Conservation (phyloP, 2,797 vertebrate genomes). For the Synaphobranchus kaupii region DNA sequence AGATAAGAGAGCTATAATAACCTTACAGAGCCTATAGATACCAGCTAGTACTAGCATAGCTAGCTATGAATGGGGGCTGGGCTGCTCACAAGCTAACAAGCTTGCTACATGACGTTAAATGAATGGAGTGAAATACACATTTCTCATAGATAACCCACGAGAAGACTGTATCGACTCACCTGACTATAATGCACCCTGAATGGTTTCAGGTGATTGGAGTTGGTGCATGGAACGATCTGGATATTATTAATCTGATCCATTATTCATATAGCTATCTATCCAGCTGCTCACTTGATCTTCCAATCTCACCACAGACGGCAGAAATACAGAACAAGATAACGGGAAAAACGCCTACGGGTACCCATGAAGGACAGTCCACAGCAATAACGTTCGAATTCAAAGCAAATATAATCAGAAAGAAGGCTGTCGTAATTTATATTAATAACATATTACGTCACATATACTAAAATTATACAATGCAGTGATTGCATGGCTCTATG, state of each 20-base stretch:
- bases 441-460: background rate
- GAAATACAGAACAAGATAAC: slow-evolving; percentile 45
- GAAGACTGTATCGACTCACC: slow-evolving; percentile 64
- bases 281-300: slow-evolving; percentile 53
- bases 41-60: background rate
- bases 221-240: slow-evolving; percentile 78
- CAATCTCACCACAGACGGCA: slow-evolving; percentile 57
- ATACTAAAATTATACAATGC: background rate
- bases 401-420: background rate
- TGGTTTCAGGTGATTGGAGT: slow-evolving; percentile 81
- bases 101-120: slow-evolving; percentile 37
- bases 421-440: background rate
- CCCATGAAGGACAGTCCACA: slow-evolving; percentile 47
- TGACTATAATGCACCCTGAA: slow-evolving; percentile 78
- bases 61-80: slow-evolving; percentile 65
- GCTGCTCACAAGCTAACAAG: slow-evolving; percentile 41
- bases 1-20: slow-evolving; percentile 29
- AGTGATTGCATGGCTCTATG: background rate
- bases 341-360: slow-evolving; percentile 52
- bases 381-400: slow-evolving; percentile 10
- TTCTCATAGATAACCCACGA: slow-evolving; percentile 36
- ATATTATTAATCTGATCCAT: slow-evolving; percentile 83
- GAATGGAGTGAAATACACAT: slow-evolving; percentile 40
- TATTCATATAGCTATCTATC: slow-evolving; percentile 45
- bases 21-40: background rate